A percentile compares a stretch with the other conserved stretches of the same genome.
These are phyloP conservation scores for Noctua fimbriata DNA, from an alignment of 2,888 invertebrate genomes.

Conservation along the genomic window DNA sequence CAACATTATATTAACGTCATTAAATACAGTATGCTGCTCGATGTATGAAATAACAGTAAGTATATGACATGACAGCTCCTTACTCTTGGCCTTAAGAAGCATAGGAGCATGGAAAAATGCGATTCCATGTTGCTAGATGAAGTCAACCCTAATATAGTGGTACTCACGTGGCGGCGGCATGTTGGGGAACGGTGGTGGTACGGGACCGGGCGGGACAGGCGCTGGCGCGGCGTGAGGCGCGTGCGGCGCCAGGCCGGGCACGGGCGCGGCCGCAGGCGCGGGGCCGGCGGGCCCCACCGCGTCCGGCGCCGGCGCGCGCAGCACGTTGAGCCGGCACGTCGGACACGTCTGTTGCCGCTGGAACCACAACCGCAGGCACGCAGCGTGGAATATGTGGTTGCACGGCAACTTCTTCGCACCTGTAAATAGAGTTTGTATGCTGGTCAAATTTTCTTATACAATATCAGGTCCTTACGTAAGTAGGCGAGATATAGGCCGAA, in stretches of 20 bases:
- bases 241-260: constrained; percentile 63
- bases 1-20: not conserved
- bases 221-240: constrained; percentile 69
- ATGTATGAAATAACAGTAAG: not conserved
- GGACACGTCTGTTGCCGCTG: constrained; percentile 99
- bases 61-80: not conserved
- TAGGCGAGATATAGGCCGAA: not conserved
- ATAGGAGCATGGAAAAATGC: not conserved
- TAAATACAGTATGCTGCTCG: not conserved
- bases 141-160: not conserved
- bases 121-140: not conserved
- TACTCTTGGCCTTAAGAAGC: not conserved
- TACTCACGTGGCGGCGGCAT: constrained; percentile 78
- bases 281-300: constrained; percentile 64
- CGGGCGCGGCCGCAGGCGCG: constrained; percentile 53
- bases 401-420: constrained; percentile 99
- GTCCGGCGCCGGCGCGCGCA: constrained; percentile 88
- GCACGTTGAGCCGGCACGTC: constrained; percentile 98
- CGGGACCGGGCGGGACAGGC: constrained; percentile 71
- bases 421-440: constrained; percentile 66
- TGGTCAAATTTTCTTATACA: not conserved
- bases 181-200: constrained; percentile 82
- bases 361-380: constrained; percentile 99
- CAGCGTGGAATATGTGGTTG: constrained; percentile 99
- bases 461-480: not conserved